phyloP scores from a whole-genome alignment of 2,888 invertebrate genomes.

The Pollenia amentaria region DNA sequence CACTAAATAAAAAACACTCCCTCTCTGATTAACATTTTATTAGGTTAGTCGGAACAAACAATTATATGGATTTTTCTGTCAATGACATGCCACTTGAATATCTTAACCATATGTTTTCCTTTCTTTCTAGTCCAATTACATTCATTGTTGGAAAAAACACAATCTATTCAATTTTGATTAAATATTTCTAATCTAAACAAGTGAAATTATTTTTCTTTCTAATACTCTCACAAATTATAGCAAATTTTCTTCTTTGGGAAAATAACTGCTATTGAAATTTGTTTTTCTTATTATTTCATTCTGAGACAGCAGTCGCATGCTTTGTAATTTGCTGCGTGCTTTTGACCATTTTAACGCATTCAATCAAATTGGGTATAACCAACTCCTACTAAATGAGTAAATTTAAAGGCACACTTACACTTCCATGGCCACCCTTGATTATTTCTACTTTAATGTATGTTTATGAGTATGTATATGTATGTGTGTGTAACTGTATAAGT shows the following conservation, averaged over 20 bases:
- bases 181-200: constrained; percentile 14
- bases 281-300: background rate
- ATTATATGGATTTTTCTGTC: background rate
- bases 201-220: background rate
- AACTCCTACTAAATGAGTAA: background rate
- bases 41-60: background rate
- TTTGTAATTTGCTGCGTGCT: constrained; percentile 19
- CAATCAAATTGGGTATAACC: constrained; percentile 42
- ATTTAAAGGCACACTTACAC: background rate
- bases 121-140: background rate
- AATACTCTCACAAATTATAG: constrained; percentile 12
- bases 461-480: background rate
- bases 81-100: background rate
- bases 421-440: background rate
- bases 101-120: background rate
- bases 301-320: constrained; percentile 19
- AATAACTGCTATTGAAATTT: constrained; percentile 28
- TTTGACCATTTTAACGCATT: constrained; percentile 37
- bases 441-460: background rate
- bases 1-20: background rate
- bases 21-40: background rate
- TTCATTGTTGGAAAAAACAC: background rate
- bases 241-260: constrained; percentile 29
- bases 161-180: background rate
- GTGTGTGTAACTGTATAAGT: background rate